phyloP scores from a whole-genome alignment of 1,140 invertebrate genomes.

The Pseudomyrmex flavicornis region DNA sequence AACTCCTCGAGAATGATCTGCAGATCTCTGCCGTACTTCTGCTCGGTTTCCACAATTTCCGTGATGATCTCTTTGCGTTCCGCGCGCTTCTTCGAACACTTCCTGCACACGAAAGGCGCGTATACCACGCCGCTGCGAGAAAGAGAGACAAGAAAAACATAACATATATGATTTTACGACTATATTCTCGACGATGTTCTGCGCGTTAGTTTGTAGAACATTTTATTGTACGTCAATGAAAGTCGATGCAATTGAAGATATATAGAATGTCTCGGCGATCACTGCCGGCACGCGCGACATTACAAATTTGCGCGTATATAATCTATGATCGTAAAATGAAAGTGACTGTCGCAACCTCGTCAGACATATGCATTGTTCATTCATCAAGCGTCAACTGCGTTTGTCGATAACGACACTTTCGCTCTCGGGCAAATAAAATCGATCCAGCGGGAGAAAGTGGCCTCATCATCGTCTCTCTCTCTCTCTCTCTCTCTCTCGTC shows the following conservation, averaged over 20 bases:
- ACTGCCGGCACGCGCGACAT: too few species aligned
- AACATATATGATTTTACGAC: background rate
- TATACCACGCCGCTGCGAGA: slow-evolving; percentile 88
- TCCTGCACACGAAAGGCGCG: slow-evolving; percentile 93
- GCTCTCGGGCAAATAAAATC: slow-evolving; percentile 61
- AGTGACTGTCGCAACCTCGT: slow-evolving; percentile 22
- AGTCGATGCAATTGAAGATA: too few species aligned
- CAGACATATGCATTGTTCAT: slow-evolving; percentile 54
- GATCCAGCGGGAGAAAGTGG: slow-evolving; percentile 67
- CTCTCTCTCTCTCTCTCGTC: slow-evolving; percentile 11
- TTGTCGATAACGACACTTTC: slow-evolving; percentile 67
- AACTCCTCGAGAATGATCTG: slow-evolving; percentile 97
- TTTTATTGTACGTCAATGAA: too few species aligned
- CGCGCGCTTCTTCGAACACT: slow-evolving; percentile 93
- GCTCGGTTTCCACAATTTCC: slow-evolving; percentile 98
- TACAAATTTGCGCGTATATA: background rate
- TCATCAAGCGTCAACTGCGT: slow-evolving; percentile 42
- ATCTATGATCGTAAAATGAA: slow-evolving; percentile 36
- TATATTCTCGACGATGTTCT: too few species aligned
- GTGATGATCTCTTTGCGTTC: slow-evolving; percentile 97
- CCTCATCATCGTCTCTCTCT: background rate
- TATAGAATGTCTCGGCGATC: too few species aligned
- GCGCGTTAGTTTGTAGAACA: too few species aligned
- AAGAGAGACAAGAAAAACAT: slow-evolving; percentile 3
- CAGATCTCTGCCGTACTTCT: slow-evolving; percentile 97